phyloP scores from a whole-genome alignment of 2,113 vertebrate species.

The Leptobrachium leishanense region DNA sequence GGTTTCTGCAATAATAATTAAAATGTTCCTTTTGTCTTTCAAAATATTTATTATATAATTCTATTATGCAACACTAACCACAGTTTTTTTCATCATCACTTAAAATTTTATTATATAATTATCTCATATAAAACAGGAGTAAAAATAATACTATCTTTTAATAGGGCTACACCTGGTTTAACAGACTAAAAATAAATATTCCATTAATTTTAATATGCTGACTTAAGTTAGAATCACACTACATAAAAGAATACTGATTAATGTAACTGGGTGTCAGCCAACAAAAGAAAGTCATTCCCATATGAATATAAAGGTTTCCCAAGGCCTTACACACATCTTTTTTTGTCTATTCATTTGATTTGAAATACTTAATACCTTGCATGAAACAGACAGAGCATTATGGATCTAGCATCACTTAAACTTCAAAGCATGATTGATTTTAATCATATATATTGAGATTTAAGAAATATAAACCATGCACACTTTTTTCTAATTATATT shows the following conservation, averaged over 20 bases:
- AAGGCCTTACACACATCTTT: neutral
- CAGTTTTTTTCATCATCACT: neutral
- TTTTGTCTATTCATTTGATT: neutral
- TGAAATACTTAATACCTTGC: too few relatives aligned
- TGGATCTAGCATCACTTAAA: too few relatives aligned
- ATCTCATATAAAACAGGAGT: neutral
- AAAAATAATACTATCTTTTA: neutral
- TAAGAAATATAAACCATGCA: too few relatives aligned
- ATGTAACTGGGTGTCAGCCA: neutral
- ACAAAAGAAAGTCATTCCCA: neutral
- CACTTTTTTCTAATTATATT: too few relatives aligned
- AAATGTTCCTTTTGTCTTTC: too few relatives aligned
- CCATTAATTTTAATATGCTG: neutral
- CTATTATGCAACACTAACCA: neutral
- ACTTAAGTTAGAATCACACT: neutral
- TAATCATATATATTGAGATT: too few relatives aligned
- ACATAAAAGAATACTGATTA: neutral
- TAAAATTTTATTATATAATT: neutral
- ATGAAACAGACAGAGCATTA: too few relatives aligned
- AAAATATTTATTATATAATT: neutral
- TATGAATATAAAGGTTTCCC: neutral
- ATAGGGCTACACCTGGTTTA: neutral
- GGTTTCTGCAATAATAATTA: too few relatives aligned
- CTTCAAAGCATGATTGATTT: too few relatives aligned
- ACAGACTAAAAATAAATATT: neutral